phyloP scores from a whole-genome alignment of 2,797 vertebrate genomes.

The Rhinophrynus dorsalis region DNA sequence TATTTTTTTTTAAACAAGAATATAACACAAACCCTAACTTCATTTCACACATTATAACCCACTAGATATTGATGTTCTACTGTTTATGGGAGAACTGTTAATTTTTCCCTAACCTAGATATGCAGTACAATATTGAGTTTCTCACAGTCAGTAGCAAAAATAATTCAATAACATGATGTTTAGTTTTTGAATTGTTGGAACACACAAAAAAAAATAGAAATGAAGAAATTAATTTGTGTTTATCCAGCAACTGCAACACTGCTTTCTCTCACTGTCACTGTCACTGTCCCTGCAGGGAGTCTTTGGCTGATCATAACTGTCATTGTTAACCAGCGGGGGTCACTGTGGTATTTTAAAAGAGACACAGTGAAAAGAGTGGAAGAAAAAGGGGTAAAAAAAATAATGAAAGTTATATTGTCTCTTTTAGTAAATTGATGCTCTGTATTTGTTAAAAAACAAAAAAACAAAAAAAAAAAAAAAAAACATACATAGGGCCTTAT shows the following conservation, averaged over 20 bases:
- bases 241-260: slow-evolving; percentile 23
- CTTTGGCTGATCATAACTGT: slow-evolving; percentile 14
- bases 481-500: too few species aligned
- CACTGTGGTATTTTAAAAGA: slow-evolving; percentile 28
- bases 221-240: neutral
- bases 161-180: neutral
- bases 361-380: slow-evolving; percentile 22
- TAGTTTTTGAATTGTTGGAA: slow-evolving; percentile 25
- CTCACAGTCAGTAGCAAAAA: slow-evolving; percentile 16
- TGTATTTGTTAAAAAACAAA: too few species aligned
- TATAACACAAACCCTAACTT: too few species aligned
- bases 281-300: slow-evolving; percentile 3
- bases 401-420: slow-evolving; percentile 16
- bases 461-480: too few species aligned
- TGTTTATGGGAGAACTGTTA: too few species aligned
- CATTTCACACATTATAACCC: too few species aligned
- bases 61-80: too few species aligned
- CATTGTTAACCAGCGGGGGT: slow-evolving; percentile 18
- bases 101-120: neutral
- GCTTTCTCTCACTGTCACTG: neutral
- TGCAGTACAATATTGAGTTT: slow-evolving; percentile 28
- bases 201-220: neutral
- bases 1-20: too few species aligned
- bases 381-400: neutral
- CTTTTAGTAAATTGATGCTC: slow-evolving; percentile 8